Evolutionary conservation across 2,797 vertebrate species (phyloP), one percentile per base, ranked within the genome.

Genomic region (Neostethus bicornis): DNA sequence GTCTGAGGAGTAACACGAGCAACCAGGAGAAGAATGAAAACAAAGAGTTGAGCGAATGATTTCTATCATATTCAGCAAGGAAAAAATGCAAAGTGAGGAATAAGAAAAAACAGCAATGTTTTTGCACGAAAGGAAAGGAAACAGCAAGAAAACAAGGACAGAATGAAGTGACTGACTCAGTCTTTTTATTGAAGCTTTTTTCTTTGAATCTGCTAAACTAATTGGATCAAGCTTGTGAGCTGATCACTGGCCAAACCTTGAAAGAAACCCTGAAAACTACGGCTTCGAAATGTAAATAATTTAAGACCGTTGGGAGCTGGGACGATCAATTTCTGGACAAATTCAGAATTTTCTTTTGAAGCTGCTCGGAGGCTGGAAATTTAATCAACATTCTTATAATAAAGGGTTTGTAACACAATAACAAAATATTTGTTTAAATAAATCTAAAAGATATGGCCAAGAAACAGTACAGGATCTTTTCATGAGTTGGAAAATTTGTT

Each of bases 181-280:
- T 47, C 52, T 58, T 70, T 68, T 74, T 56, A 65, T 26, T 31
- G 61, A 73, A 64, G 86, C 52, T 45, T 56, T 53, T 83, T 86
- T 80, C 68, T 84, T 82, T 74, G 75, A 82, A 78, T 65, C 82
- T 76, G 69, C 71, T 80, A 75, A 76, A 71, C 76, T 73, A 89
- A 87, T 85, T 79, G 73, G 73, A 85, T 87, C 66, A 73, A 70
- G 66, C 61, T 66, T 71, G 52, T 62, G 66, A 86, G 66, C 63
- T 57, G 63, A 75, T 81, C 61, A 52, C 53, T 64, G 55, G 55
- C 54, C 68, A 70, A 73, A 77, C 56, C 55, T 61, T 57, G 37
- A 77, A 28, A 23, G 68, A 72, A 55, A 53, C 43, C 48, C 61
- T 53, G 42, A 70, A 60, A 50, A 85, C 65, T 60, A 10, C 61